A percentile compares a stretch with the other conserved stretches of the same genome.
Evolutionary conservation across 2,888 invertebrate genomes (phyloP).

Genomic region (Andrena bicolor): DNA sequence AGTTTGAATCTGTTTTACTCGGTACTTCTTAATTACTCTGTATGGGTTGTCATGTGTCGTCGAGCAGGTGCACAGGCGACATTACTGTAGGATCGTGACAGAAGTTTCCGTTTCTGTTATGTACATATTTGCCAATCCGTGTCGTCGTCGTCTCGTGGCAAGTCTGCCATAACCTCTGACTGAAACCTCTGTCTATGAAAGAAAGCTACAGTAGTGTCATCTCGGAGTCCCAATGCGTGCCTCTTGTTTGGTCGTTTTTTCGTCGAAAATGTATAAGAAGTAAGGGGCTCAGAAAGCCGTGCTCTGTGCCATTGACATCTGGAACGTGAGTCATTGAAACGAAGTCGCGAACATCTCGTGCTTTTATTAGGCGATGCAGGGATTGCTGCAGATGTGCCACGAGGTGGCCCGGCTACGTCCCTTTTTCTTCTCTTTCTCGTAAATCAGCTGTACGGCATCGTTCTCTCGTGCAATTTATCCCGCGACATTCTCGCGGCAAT

Average conservation of each 20-base stretch:
- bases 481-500: constrained; percentile 1
- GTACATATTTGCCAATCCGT: not conserved
- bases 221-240: not conserved
- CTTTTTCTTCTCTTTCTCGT: constrained; percentile 13
- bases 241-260: not conserved
- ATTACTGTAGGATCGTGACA: not conserved
- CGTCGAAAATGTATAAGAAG: constrained; percentile 7
- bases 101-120: not conserved
- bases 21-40: not conserved
- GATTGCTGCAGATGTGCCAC: constrained; percentile 42
- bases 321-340: constrained; percentile 54
- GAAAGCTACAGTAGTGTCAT: no score
- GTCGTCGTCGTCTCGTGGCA: no score
- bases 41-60: not conserved
- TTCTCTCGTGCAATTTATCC: constrained; percentile 22
- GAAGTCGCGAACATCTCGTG: constrained; percentile 48
- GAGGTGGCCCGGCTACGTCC: constrained; percentile 27
- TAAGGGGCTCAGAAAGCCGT: not conserved
- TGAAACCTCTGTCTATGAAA: no score
- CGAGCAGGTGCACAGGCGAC: not conserved
- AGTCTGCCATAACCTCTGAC: no score
- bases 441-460: constrained; percentile 20
- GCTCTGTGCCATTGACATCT: constrained; percentile 43
- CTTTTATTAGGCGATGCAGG: constrained; percentile 54
- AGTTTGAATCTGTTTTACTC: constrained; percentile 16